Evolutionary conservation across 1,140 invertebrate species (phyloP), one percentile per base, ranked within the genome.

Genomic region (Idris sp.): DNA sequence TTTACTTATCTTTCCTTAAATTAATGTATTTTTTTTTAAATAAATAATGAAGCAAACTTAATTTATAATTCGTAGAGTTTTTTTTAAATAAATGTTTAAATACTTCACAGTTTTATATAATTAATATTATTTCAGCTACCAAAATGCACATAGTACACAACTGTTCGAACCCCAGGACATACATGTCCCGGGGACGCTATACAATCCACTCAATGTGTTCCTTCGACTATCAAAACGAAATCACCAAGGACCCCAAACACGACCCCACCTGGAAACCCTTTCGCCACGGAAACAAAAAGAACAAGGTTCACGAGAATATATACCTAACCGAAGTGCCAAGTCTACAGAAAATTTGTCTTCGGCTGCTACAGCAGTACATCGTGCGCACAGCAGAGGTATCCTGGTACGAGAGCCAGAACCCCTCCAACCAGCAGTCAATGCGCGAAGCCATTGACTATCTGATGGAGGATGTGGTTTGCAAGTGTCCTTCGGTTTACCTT

Each of bases 61-160:
- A n/a, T n/a, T n/a, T n/a, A n/a, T n/a, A n/a, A n/a, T n/a, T n/a
- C n/a, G n/a, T n/a, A n/a, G n/a, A n/a, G n/a, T n/a, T n/a, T n/a
- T n/a, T n/a, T n/a, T n/a, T n/a, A n/a, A n/a, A n/a, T n/a, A n/a
- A n/a, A n/a, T n/a, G n/a, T n/a, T n/a, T n/a, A n/a, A n/a, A n/a
- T n/a, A n/a, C n/a, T n/a, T n/a, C n/a, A n/a, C n/a, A n/a, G n/a
- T n/a, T n/a, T n/a, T n/a, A n/a, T n/a, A n/a, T n/a, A n/a, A n/a
- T n/a, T n/a, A n/a, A 25, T 14, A 38, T 25, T 30, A 16, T 43
- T 48, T 2, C 35, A 59, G 46, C 8, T 26, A 16, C 6, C 11
- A 54, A n/a, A 14, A 68, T 68, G 64, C 53, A 49, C 10, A 58
- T 68, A 16, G 51, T 58, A 19, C 38, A 53, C 18, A 53, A 64